phyloP scores from a whole-genome alignment of 2,113 vertebrate species.

The Apteryx owenii region DNA sequence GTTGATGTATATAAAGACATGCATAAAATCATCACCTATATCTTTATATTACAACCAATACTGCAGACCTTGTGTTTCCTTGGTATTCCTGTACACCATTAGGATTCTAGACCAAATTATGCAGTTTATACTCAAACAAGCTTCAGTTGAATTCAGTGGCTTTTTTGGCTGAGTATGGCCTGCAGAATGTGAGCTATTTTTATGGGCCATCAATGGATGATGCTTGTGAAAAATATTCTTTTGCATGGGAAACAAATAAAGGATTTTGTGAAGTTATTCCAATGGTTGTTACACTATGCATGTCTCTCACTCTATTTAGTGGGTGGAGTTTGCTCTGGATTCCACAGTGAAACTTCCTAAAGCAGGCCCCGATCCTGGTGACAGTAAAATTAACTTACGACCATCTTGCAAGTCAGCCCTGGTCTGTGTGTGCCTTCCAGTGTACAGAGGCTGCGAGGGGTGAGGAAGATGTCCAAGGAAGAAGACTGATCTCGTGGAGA shows the following conservation, averaged over 20 bases:
- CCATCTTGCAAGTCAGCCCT: background rate
- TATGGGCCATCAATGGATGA: background rate
- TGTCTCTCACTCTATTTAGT: background rate
- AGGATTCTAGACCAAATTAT: background rate
- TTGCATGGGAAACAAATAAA: background rate
- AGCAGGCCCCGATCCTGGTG: fast-evolving
- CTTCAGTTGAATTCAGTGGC: background rate
- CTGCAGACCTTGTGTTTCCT: background rate
- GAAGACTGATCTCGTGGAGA: fast-evolving
- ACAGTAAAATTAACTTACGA: background rate
- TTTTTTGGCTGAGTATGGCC: background rate
- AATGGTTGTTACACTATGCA: background rate
- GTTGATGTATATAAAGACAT: background rate
- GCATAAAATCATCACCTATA: background rate
- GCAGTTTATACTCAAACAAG: background rate
- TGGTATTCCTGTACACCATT: background rate
- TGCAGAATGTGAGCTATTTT: background rate
- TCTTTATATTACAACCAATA: background rate
- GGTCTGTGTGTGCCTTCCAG: background rate
- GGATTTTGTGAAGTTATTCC: background rate
- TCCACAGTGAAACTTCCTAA: background rate
- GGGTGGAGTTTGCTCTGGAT: background rate
- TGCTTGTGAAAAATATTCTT: background rate
- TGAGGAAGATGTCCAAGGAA: background rate
- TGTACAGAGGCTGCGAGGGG: background rate